These are phyloP conservation scores for Noturus placidus DNA, from an alignment of 2,113 vertebrate genomes.

Conservation along the genomic window DNA sequence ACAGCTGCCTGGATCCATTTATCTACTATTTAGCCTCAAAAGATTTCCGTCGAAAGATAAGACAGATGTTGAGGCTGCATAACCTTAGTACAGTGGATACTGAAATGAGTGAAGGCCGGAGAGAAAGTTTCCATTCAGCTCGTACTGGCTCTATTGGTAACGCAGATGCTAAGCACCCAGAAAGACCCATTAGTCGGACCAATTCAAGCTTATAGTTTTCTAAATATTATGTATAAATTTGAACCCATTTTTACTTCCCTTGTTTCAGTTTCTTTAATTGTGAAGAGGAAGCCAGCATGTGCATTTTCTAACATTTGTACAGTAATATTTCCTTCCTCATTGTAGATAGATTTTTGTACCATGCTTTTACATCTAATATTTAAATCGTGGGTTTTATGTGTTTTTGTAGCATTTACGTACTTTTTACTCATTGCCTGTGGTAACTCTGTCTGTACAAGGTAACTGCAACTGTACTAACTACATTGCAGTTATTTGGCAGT, in stretches of 20 bases:
- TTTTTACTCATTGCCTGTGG: not conserved
- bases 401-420: conserved; percentile 20
- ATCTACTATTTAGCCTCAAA: conserved; percentile 93
- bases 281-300: conserved; percentile 22
- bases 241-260: not conserved
- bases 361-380: not conserved
- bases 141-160: conserved; percentile 57
- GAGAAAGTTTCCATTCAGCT: conserved; percentile 73
- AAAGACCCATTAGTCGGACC: not conserved
- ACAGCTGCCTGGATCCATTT: conserved; percentile 92
- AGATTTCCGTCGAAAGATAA: conserved; percentile 84
- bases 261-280: not conserved
- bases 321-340: not conserved
- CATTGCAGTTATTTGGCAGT: conserved; percentile 13
- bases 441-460: not conserved
- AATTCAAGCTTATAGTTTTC: not conserved
- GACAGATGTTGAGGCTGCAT: conserved; percentile 62
- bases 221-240: not conserved
- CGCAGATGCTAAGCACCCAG: conserved; percentile 9
- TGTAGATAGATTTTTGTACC: not conserved
- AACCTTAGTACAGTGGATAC: conserved; percentile 57
- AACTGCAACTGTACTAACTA: not conserved
- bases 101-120: conserved; percentile 57
- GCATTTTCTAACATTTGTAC: conserved; percentile 7
- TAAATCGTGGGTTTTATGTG: not conserved